Evolutionary conservation across 1,140 invertebrate genomes (phyloP).

Genomic region (Aphaenogaster rudis): DNA sequence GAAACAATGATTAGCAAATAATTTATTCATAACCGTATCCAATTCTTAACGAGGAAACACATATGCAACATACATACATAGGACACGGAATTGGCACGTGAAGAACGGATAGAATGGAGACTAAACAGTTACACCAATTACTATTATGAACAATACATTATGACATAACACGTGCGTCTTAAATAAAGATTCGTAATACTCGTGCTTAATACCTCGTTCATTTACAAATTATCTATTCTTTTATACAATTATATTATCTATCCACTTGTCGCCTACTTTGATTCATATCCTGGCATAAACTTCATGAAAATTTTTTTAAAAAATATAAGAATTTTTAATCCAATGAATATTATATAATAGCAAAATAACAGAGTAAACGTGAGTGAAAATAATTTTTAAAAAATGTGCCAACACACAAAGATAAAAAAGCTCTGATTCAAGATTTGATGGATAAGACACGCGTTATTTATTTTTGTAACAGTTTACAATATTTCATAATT

Average conservation of each 20-base stretch:
- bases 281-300: neutral
- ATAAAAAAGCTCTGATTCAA: neutral
- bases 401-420: neutral
- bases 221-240: neutral
- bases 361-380: neutral
- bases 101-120: neutral
- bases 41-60: conserved; percentile 2
- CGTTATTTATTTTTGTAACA: neutral
- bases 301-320: neutral
- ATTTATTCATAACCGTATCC: neutral
- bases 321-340: neutral
- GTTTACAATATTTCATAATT: conserved; percentile 8
- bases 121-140: conserved; percentile 3
- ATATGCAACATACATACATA: neutral
- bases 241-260: too few species aligned
- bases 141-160: conserved; percentile 3
- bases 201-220: neutral
- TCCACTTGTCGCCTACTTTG: neutral
- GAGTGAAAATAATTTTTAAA: neutral
- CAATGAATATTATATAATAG: neutral
- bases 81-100: neutral
- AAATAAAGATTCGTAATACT: neutral
- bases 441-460: neutral
- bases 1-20: neutral
- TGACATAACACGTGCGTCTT: conserved; percentile 3